Conservation (phyloP, 2,797 vertebrate species). For the Pseudopleuronectes americanus region DNA sequence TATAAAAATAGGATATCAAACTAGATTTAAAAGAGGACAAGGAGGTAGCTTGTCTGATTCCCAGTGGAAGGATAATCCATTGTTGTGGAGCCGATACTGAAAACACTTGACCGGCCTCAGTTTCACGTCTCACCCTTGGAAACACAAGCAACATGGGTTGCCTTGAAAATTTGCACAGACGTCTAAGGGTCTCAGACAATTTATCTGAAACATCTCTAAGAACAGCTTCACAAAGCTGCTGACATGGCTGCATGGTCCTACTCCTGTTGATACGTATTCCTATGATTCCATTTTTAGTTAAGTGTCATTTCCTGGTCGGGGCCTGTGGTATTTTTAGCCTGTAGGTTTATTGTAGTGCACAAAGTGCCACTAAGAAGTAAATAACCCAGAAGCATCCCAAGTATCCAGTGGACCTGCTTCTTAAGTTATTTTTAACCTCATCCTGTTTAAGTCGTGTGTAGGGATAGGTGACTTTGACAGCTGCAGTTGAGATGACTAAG, state of each 20-base stretch:
- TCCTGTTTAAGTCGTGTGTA: slow-evolving; percentile 38
- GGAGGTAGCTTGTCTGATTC: too few relatives aligned
- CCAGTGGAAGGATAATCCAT: too few relatives aligned
- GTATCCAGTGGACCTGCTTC: slow-evolving; percentile 28
- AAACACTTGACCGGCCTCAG: too few relatives aligned
- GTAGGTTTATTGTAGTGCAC: neutral
- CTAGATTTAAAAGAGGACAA: too few relatives aligned
- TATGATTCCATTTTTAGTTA: neutral
- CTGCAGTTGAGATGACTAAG: slow-evolving; percentile 67
- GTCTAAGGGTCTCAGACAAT: neutral
- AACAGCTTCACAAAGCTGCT: neutral
- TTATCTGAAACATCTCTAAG: neutral
- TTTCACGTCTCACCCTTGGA: too few relatives aligned
- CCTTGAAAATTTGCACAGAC: neutral
- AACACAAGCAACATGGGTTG: too few relatives aligned
- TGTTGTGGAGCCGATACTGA: too few relatives aligned
- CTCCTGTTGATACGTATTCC: neutral
- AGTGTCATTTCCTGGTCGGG: neutral
- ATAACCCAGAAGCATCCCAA: slow-evolving; percentile 8
- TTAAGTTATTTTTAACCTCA: slow-evolving; percentile 49
- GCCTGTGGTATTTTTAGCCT: neutral
- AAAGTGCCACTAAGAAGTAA: slow-evolving; percentile 14
- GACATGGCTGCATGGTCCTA: neutral
- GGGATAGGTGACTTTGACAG: slow-evolving; percentile 32
- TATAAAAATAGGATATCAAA: too few relatives aligned